A percentile compares a stretch with the other conserved stretches of the same genome.
phyloP scores from a whole-genome alignment of 2,888 invertebrate genomes.

The Ischnus inquisitorius region DNA sequence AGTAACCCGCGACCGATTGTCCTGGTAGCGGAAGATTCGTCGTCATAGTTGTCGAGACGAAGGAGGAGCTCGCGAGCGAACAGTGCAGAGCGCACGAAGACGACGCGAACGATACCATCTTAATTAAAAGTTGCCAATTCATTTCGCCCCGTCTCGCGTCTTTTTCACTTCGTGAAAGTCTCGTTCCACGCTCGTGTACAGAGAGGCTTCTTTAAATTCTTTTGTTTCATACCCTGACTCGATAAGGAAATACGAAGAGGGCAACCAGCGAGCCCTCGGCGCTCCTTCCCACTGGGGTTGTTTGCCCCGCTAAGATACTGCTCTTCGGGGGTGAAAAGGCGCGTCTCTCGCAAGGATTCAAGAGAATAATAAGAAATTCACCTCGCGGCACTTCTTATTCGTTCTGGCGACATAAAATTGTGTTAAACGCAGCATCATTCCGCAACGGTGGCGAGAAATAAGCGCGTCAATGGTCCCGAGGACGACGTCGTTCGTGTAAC shows the following conservation, averaged over 20 bases:
- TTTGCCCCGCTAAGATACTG: not conserved
- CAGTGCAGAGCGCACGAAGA: slow-evolving; percentile 71
- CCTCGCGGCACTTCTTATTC: slow-evolving; percentile 62
- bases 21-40: slow-evolving; percentile 14
- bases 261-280: not conserved
- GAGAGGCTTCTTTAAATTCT: slow-evolving; percentile 64
- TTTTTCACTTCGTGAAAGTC: slow-evolving; percentile 78
- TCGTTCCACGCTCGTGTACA: slow-evolving; percentile 37
- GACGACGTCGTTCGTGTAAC: slow-evolving; percentile 28
- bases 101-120: slow-evolving; percentile 82
- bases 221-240: slow-evolving; percentile 62
- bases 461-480: slow-evolving; percentile 12
- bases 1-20: slow-evolving; percentile 15
- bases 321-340: slow-evolving; percentile 71
- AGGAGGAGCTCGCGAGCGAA: slow-evolving; percentile 51
- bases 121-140: slow-evolving; percentile 86
- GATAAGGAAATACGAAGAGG: slow-evolving; percentile 24
- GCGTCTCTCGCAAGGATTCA: slow-evolving; percentile 73
- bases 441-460: slow-evolving; percentile 49
- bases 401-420: slow-evolving; percentile 78
- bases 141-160: slow-evolving; percentile 78
- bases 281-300: slow-evolving; percentile 21
- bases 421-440: slow-evolving; percentile 72
- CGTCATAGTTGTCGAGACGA: slow-evolving; percentile 64
- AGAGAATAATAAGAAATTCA: slow-evolving; percentile 79